Base-by-base conservation (phyloP, 2,888 invertebrate species). In the Gastrophysa polygoni region DNA sequence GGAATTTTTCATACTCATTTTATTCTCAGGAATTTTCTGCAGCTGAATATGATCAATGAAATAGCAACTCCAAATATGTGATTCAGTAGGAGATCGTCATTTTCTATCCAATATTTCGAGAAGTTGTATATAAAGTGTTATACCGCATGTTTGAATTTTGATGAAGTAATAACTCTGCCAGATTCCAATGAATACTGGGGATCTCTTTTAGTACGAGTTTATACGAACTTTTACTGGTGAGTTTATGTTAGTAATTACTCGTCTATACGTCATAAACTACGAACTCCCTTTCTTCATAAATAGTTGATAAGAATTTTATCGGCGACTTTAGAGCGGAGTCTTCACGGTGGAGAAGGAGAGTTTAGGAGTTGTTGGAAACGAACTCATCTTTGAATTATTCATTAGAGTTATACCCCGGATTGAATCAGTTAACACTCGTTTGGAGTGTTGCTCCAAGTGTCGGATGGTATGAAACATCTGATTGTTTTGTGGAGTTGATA, bases 301-400 rank as follows among this genome's bases (percentile, higher is more conserved):
- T 51, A 32, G 14, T 16, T 29, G 49, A 49, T 49, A 49, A 49
- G 49, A 32, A 51, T 51, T 51, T 51, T 51, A 51, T 51, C 50
- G 50, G 50, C n/a, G 32, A 32, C 29, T 32, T 11, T 51, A 29
- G 29, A 49, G 28, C 28, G 20, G 18, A 32, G 32, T 10, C 11
- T 10, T 16, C 18, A 20, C n/a, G 17, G n/a, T 17, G 34, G 32
- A 50, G 32, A 8, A 32, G 2, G 29, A 32, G 49, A 24, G 49
- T 10, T 11, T 10, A 10, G 8, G 11, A 49, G 28, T 29, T 28
- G 49, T 49, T 49, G 21, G n/a, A 29, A 8, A 11, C 11, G n/a
- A n/a, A n/a, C n/a, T n/a, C n/a, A n/a, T n/a, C n/a, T n/a, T n/a
- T n/a, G n/a, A n/a, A n/a, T n/a, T n/a, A n/a, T n/a, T n/a, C n/a